Base-by-base conservation (phyloP, 2,797 vertebrate species). In the Lemur catta region DNA sequence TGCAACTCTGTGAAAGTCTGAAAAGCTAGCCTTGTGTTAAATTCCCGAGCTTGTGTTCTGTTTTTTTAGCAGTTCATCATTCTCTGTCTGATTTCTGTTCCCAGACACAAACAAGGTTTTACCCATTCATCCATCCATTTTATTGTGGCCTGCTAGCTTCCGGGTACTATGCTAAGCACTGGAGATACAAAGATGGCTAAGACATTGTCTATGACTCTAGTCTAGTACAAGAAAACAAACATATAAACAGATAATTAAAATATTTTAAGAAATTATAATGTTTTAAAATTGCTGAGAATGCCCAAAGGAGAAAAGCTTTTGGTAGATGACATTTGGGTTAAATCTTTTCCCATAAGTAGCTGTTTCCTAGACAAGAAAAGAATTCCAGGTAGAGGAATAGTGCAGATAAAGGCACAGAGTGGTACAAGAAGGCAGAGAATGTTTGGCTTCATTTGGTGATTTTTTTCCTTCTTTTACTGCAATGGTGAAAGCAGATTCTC, bases 21-120 rank as follows among this genome's bases (percentile, higher is more conserved):
- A 97, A 97, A 97, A 95, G 89, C 96, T 93, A 91, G 95, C 89
- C 86, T 96, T 95, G 79, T 97, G 59, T 96, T 94, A 95, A 93
- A 91, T 93, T 80, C 95, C 93, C 97, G 93, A 91, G 91, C 75
- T 95, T 97, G 94, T 94, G 82, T 95, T 93, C 92, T 97, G 46
- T 97, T 97, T 92, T 94, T 95, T 95, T 88, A 95, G 96, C 96
- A 98, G 96, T 97, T 97, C 95, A 96, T 97, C 96, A 96, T 87
- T 96, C 93, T 96, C 91, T 96, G 95, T 90, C 93, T 97, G 61
- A 89, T 96, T 97, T 91, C 93, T 97, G 26, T 93, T 97, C 93
- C 87, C 92, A 97, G 96, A 97, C 96, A 86, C 93, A 97, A 94
- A 96, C 80, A 96, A 91, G 38, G 43, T 94, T 96, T 95, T 94